Evolutionary conservation across 1,140 invertebrate species (phyloP).

Genomic region (Stegodyphus mimosarum): DNA sequence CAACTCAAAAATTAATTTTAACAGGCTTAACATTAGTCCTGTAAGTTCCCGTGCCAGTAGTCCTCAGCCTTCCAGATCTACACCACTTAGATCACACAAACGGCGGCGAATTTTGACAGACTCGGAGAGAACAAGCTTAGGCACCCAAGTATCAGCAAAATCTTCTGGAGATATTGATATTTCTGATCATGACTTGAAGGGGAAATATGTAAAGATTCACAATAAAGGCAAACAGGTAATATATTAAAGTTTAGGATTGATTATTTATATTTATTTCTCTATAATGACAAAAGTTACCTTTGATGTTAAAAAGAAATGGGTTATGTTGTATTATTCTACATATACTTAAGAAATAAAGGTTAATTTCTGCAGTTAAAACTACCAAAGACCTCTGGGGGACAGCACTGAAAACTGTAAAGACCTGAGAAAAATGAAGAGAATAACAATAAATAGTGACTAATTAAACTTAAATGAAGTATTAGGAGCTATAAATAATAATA

Average conservation of each 20-base stretch:
- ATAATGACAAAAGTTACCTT: too few species aligned
- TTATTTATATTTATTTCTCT: too few species aligned
- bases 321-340: background rate
- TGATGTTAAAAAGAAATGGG: background rate
- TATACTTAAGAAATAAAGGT: too few species aligned
- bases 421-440: too few species aligned
- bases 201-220: conserved; percentile 86
- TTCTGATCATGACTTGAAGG: conserved; percentile 85
- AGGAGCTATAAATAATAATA: too few species aligned
- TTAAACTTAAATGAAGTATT: too few species aligned
- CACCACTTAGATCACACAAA: conserved; percentile 71
- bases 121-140: conserved; percentile 74
- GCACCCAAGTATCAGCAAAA: conserved; percentile 78
- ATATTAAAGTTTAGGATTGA: background rate
- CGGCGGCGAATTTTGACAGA: conserved; percentile 83
- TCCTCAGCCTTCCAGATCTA: conserved; percentile 69
- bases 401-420: too few species aligned
- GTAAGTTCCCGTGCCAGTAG: conserved; percentile 30
- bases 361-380: too few species aligned
- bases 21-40: conserved; percentile 51
- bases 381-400: too few species aligned
- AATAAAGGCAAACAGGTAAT: conserved; percentile 86
- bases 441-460: too few species aligned
- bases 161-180: conserved; percentile 89
- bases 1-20: background rate